Base-by-base conservation (phyloP, 2,888 invertebrate genomes). In the Dioctria rufipes region DNA sequence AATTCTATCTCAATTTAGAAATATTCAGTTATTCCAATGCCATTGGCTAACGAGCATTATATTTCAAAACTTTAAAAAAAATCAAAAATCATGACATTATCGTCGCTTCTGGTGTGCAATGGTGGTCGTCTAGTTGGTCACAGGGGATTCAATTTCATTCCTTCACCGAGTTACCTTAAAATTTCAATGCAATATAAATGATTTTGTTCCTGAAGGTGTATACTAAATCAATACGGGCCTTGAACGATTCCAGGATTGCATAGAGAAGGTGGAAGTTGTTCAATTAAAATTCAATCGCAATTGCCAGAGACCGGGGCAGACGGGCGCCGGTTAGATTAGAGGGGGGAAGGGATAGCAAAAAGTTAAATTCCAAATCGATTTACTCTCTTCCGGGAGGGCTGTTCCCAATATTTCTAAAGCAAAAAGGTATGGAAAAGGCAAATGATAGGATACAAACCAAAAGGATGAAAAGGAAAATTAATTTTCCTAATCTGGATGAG, bases 251-350 rank as follows among this genome's bases (percentile, higher is more conserved):
- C 25, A 25, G 6, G 25, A 61, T n/a, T 40, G 71, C 54, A 51
- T 51, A 51, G 54, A 49, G 75, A 37, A 51, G 78, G 54, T 54
- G 25, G 75, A 9, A 51, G 78, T 42, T 54, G 66, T 78, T 78
- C 78, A 78, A 78, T 78, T 78, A 78, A 78, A 78, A 78, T 78
- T 78, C 78, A 78, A 78, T 78, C 78, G 42, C 75, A 60, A 61
- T 67, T 5, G 8, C 65, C 40, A 40, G 40, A 60, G 43, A 40
- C 60, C 43, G 42, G 9, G 51, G 75, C 9, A n/a, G 40, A 42
- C 75, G n/a, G 40, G 3, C 75, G 5, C 42, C 42, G 46, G 46
- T 13, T 25, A 25, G 25, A 6, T 6, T 6, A 25, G 43, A 13
- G 58, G 43, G n/a, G 42, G 58, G n/a, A 39, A 46, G 60, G 58